Conservation (phyloP, 2,797 vertebrate species). For the Naso thynnoides region DNA sequence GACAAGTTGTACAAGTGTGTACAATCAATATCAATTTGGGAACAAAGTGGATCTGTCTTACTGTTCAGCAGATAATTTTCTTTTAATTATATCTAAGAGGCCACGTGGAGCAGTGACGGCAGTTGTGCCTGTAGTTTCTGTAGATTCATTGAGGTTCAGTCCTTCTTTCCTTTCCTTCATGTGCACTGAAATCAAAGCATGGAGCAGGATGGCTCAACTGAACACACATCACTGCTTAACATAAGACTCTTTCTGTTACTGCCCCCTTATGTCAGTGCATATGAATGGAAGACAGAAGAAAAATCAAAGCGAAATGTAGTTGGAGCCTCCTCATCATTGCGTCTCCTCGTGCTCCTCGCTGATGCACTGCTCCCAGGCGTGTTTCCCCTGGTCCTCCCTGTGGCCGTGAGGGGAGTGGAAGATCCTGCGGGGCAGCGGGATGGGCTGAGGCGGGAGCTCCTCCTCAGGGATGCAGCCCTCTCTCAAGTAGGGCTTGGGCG, state of each 20-base stretch:
- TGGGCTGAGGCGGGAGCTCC: conserved; percentile 90
- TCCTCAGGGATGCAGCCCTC: conserved; percentile 91
- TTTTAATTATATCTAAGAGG: conserved; percentile 51
- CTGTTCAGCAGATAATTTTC: conserved; percentile 58
- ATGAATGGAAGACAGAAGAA: conserved; percentile 63
- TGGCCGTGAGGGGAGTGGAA: conserved; percentile 89
- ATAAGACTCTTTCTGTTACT: conserved; percentile 6
- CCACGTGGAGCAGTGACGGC: conserved; percentile 58
- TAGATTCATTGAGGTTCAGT: conserved; percentile 17
- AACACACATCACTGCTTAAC: conserved; percentile 3
- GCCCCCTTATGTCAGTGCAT: conserved; percentile 51
- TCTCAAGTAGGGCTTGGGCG: conserved; percentile 94
- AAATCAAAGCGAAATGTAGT: conserved; percentile 34
- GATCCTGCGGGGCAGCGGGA: conserved; percentile 94
- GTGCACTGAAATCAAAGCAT: conserved; percentile 53
- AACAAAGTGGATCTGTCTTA: conserved; percentile 62
- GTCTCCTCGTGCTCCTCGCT: conserved; percentile 89
- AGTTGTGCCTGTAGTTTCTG: conserved; percentile 51
- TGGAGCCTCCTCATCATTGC: conserved; percentile 66
- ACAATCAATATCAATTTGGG: conserved; percentile 79
- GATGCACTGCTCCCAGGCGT: conserved; percentile 96
- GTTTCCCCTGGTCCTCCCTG: conserved; percentile 93
- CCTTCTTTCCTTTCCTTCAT: conserved; percentile 61
- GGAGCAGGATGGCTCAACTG: conserved; percentile 7
- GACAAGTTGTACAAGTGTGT: conserved; percentile 80